Evolutionary conservation across 2,113 vertebrate species (phyloP).

Genomic region (Arothron firmamentum): DNA sequence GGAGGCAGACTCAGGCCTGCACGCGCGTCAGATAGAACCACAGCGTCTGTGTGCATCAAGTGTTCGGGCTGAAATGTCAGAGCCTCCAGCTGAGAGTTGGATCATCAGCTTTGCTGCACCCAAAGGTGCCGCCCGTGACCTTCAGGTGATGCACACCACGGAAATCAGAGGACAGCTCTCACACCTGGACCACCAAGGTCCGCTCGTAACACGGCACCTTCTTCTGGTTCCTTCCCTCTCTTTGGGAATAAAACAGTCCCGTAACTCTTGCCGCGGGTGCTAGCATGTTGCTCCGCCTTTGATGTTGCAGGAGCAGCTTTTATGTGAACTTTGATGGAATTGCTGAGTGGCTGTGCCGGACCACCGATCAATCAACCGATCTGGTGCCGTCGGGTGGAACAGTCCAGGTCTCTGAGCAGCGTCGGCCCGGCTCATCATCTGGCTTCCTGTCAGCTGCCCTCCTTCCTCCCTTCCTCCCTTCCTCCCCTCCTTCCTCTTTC

Average conservation of each 20-base stretch:
- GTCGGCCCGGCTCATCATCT: conserved; percentile 5
- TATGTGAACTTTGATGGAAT: background rate
- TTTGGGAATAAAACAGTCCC: too few species aligned
- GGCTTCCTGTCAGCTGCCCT: conserved; percentile 29
- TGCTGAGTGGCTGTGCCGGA: too few species aligned
- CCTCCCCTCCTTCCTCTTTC: conserved; percentile 13
- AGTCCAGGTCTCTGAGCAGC: too few species aligned
- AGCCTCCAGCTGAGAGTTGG: conserved; percentile 33
- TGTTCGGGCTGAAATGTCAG: conserved; percentile 26
- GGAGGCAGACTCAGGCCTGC: too few species aligned
- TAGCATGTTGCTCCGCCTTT: too few species aligned
- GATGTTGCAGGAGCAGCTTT: too few species aligned
- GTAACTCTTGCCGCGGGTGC: too few species aligned
- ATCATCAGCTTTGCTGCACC: conserved; percentile 23
- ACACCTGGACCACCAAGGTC: too few species aligned
- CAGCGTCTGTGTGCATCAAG: conserved; percentile 26
- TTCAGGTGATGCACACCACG: conserved; percentile 16
- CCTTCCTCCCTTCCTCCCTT: background rate
- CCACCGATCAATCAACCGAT: too few species aligned
- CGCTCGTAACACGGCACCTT: too few species aligned
- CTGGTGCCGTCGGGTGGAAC: too few species aligned
- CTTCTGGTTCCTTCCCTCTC: too few species aligned
- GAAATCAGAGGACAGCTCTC: background rate
- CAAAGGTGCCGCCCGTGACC: conserved; percentile 32
- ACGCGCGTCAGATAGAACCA: conserved; percentile 3